Conservation (phyloP, 2,113 vertebrate species). For the Pelobates fuscus region DNA sequence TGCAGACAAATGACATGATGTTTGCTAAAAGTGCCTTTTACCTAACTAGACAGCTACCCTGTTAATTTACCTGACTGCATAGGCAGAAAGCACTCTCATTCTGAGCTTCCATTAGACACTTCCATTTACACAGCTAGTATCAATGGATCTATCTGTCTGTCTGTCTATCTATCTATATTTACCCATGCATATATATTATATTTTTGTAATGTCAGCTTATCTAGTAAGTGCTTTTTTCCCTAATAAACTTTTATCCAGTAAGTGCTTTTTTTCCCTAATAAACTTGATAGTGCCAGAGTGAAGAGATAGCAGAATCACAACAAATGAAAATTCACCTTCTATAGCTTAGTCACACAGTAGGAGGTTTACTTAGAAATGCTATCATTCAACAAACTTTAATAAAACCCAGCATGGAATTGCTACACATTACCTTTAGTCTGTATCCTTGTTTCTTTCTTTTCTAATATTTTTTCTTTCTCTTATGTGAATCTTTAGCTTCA, state of each 20-base stretch:
- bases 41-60: slow-evolving; percentile 29
- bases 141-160: slow-evolving; percentile 12
- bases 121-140: background rate
- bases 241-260: background rate
- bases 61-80: slow-evolving; percentile 43
- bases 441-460: background rate
- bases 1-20: slow-evolving; percentile 44
- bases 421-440: slow-evolving; percentile 24
- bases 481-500: slow-evolving; percentile 10
- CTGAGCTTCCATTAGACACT: slow-evolving; percentile 27
- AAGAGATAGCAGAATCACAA: slow-evolving; percentile 19
- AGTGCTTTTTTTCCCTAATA: slow-evolving; percentile 42
- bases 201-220: slow-evolving; percentile 22
- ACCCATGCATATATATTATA: too few species aligned
- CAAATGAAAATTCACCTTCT: slow-evolving; percentile 43
- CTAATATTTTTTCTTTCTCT: background rate
- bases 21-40: slow-evolving; percentile 36
- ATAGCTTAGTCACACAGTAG: slow-evolving; percentile 41
- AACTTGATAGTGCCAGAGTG: slow-evolving; percentile 15
- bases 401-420: slow-evolving; percentile 35
- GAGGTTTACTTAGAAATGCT: slow-evolving; percentile 44
- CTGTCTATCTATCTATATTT: too few species aligned
- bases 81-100: slow-evolving; percentile 35
- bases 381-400: slow-evolving; percentile 48
- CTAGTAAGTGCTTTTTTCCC: too few species aligned